Percentiles rank a stretch among this genome's conserved stretches.
Evolutionary conservation across 2,113 vertebrate species (phyloP).

Genomic region (Anolis sagrei): DNA sequence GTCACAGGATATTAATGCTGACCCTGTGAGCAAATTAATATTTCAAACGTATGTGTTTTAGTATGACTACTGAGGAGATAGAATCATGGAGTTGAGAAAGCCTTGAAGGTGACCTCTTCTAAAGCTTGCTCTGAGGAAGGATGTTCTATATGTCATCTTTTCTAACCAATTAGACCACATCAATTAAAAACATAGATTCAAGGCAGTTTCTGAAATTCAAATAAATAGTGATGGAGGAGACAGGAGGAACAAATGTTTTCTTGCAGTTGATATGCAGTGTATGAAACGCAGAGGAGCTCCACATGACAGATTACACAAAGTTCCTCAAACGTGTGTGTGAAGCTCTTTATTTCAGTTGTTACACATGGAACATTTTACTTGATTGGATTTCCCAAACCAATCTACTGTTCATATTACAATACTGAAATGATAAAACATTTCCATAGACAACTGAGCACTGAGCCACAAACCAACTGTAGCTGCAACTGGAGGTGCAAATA

Average conservation of each 20-base stretch:
- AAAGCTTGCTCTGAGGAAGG: not conserved
- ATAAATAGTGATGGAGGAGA: not conserved
- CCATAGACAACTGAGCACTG: not conserved
- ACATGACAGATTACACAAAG: not conserved
- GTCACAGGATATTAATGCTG: slow-evolving; percentile 6
- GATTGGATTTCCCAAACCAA: not conserved
- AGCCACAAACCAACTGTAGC: not conserved
- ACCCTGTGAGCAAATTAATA: slow-evolving; percentile 18
- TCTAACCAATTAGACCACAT: slow-evolving; percentile 6
- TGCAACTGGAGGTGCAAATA: not conserved
- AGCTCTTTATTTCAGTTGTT: not conserved
- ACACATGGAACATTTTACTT: not conserved
- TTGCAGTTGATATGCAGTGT: not conserved
- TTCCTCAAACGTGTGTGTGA: not conserved
- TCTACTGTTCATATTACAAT: not conserved
- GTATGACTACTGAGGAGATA: not conserved
- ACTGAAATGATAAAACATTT: not conserved
- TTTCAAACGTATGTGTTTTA: not conserved
- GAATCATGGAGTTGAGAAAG: not conserved
- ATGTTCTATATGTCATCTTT: not conserved
- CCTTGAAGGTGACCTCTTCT: not conserved
- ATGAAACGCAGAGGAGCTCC: not conserved
- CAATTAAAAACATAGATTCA: not conserved
- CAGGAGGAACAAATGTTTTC: not conserved
- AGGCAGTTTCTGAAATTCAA: not conserved